Evolutionary conservation across 1,140 invertebrate genomes (phyloP).

Genomic region (Papilio machaon): DNA sequence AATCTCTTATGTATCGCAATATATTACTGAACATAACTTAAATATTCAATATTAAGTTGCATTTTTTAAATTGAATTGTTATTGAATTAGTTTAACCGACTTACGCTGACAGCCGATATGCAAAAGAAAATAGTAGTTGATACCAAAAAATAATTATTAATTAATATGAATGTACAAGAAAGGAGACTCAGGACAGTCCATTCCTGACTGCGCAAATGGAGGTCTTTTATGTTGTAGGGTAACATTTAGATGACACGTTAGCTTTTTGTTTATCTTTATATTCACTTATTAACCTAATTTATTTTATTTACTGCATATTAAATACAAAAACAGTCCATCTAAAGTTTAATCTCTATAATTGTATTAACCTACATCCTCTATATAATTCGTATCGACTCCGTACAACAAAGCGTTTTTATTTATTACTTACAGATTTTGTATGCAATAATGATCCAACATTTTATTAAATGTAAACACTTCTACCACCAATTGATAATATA

Average conservation of each 20-base stretch:
- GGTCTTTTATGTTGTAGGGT: too few species aligned
- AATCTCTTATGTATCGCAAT: neutral
- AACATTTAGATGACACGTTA: too few species aligned
- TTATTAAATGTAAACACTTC: neutral
- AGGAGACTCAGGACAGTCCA: too few species aligned
- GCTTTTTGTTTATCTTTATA: neutral
- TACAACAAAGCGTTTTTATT: neutral
- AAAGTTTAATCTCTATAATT: slow-evolving; percentile 19
- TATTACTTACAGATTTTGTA: neutral
- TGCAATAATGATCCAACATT: neutral
- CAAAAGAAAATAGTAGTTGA: neutral
- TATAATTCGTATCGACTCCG: neutral
- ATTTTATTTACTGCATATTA: neutral
- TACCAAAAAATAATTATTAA: too few species aligned
- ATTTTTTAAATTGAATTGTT: neutral
- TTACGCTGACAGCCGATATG: neutral
- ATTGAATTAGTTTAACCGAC: neutral
- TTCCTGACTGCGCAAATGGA: too few species aligned
- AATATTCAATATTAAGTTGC: neutral
- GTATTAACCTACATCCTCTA: slow-evolving; percentile 19
- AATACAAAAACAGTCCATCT: neutral
- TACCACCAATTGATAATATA: too few species aligned
- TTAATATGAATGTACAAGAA: too few species aligned
- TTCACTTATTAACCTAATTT: neutral
- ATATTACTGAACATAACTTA: neutral